phyloP scores from a whole-genome alignment of 2,113 vertebrate species.

The Zootoca vivipara region DNA sequence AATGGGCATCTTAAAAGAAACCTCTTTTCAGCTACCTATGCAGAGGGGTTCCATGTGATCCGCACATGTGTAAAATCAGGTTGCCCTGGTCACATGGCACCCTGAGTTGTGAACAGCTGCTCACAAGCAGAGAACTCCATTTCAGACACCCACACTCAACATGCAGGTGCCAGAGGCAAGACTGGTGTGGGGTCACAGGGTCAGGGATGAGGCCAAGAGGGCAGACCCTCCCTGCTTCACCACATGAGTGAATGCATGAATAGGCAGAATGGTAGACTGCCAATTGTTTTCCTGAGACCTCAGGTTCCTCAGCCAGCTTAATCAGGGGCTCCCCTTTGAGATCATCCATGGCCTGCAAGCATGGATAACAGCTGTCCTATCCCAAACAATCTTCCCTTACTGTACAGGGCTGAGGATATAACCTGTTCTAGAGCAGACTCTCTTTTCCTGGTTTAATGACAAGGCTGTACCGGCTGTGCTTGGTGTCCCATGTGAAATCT shows the following conservation, averaged over 20 bases:
- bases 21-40: not conserved
- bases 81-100: not conserved
- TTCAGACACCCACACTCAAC: not conserved
- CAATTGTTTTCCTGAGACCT: not conserved
- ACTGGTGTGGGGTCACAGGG: too few species aligned
- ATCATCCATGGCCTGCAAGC: not conserved
- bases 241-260: not conserved
- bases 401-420: not conserved
- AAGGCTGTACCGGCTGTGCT: not conserved
- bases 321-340: not conserved
- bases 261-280: not conserved
- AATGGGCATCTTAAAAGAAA: not conserved
- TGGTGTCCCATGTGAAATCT: not conserved
- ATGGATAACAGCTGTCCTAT: not conserved
- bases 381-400: not conserved
- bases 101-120: not conserved
- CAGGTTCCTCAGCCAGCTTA: not conserved
- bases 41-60: not conserved
- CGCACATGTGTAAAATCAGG: not conserved
- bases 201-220: not conserved
- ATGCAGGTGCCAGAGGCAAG: not conserved
- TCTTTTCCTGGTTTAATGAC: not conserved
- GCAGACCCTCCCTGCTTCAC: not conserved
- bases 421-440: not conserved
- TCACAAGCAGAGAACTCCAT: not conserved